Base-by-base conservation (phyloP, 1,140 invertebrate species). In the Diploscapter pachys region DNA sequence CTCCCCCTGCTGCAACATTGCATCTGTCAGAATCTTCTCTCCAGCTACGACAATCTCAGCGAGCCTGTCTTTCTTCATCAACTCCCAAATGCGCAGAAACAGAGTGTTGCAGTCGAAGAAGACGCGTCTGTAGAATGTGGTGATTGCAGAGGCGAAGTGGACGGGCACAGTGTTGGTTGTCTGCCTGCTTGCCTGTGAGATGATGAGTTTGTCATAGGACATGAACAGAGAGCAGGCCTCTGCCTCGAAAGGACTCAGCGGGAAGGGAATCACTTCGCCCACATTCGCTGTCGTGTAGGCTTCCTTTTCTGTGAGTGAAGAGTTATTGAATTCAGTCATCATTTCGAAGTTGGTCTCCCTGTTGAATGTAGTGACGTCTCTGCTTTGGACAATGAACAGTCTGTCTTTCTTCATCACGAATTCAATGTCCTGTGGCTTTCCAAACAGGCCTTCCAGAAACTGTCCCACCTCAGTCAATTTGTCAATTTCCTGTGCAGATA, bases 361-460 rank as follows among this genome's bases (percentile, higher is more conserved):
- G 64, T 78, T 79, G 68, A 63, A 57, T 63, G 71, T 61, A 72
- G 66, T 54, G 68, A 71, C 55, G 79, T 76, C 72, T 63, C 51
- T 54, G 68, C 78, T 73, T 78, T 81, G 88, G 87, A 87, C 86
- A 9, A 86, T 84, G 76, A 89, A 89, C 2, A 86, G 87, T 72
- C 89, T 92, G 90, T 54, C 13, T 5, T 59, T 31, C 53, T 59
- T 64, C 6, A 87, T 71, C 0, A 86, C 87, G 83, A 87, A 93
- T 87, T 93, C 92, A 56, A 93, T 89, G 84, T 93, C 92, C 79
- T 91, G 88, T 0, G 90, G 88, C 5, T 87, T 87, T 5, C 90
- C 90, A 87, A 91, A 92, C 11, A 89, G 80, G 55, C 88, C 81
- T 81, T 92, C 91, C 62, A 92, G 86, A 8, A 86, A 73, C 8